Evolutionary conservation across 2,888 invertebrate genomes (phyloP).

Genomic region (Crossocerus cetratus): DNA sequence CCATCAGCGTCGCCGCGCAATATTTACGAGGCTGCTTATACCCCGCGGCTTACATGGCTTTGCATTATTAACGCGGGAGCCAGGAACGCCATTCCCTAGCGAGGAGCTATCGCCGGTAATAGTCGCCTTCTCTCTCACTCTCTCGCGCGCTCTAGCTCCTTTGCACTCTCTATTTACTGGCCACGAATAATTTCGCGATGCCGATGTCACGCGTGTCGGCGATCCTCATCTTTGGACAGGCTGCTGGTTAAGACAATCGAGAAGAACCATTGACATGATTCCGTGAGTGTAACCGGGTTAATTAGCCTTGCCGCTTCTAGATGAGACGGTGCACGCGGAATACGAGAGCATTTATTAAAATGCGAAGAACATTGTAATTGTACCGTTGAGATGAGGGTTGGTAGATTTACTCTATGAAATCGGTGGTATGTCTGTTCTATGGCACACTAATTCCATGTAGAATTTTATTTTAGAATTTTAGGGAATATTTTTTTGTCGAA

Average conservation of each 20-base stretch:
- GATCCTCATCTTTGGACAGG: conserved; percentile 28
- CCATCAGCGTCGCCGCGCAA: conserved; percentile 40
- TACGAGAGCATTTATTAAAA: no score
- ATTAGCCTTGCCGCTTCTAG: conserved; percentile 42
- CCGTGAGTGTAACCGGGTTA: conserved; percentile 40
- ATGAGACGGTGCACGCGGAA: not conserved
- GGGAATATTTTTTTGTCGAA: no score
- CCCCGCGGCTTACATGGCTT: conserved; percentile 40
- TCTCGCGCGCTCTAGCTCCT: conserved; percentile 7
- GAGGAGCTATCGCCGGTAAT: conserved; percentile 41
- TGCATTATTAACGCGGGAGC: conserved; percentile 56
- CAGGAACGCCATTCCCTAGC: conserved; percentile 37
- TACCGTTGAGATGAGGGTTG: not conserved
- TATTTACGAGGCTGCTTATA: conserved; percentile 52
- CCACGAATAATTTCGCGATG: conserved; percentile 48
- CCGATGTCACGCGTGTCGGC: conserved; percentile 3
- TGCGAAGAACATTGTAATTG: no score
- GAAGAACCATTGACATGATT: conserved; percentile 39
- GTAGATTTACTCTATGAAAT: no score
- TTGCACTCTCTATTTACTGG: not conserved
- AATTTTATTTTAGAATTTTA: no score
- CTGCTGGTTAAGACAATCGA: conserved; percentile 42
- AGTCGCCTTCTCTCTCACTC: conserved; percentile 17
- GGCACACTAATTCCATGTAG: no score
- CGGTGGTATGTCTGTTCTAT: no score